Evolutionary conservation across 1,140 invertebrate species (phyloP).

Genomic region (Drosophila quadrilineata): DNA sequence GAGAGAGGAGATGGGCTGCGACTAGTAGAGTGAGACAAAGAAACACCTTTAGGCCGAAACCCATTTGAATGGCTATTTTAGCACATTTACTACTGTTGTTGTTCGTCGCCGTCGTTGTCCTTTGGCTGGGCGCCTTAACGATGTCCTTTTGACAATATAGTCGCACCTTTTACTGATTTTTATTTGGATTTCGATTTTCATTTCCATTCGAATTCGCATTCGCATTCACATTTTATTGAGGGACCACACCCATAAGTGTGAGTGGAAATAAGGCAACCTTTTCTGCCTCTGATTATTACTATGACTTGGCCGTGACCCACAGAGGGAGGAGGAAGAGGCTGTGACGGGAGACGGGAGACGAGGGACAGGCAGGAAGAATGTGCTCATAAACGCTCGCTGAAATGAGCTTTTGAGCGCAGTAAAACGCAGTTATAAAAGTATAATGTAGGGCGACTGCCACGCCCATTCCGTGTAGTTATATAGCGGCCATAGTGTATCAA

Average conservation of each 20-base stretch:
- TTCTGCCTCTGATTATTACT: slow-evolving; percentile 62
- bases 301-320: slow-evolving; percentile 54
- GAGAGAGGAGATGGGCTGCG: no score
- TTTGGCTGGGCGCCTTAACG: slow-evolving; percentile 14
- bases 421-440: slow-evolving; percentile 37
- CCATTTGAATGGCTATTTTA: slow-evolving; percentile 38
- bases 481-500: slow-evolving; percentile 13
- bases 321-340: no score
- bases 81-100: background rate
- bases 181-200: slow-evolving; percentile 60
- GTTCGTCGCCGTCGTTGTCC: background rate
- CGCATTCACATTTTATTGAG: slow-evolving; percentile 67
- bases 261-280: slow-evolving; percentile 47
- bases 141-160: slow-evolving; percentile 61
- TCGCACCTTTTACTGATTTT: slow-evolving; percentile 75
- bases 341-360: no score
- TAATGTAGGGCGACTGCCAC: slow-evolving; percentile 8
- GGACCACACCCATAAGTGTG: slow-evolving; percentile 44
- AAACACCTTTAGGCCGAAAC: background rate
- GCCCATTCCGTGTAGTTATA: slow-evolving; percentile 4
- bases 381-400: slow-evolving; percentile 59
- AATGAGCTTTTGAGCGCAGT: slow-evolving; percentile 50
- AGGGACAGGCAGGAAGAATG: background rate
- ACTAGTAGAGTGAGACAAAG: no score
- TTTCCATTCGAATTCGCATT: slow-evolving; percentile 3